Base-by-base conservation (phyloP, 2,888 invertebrate genomes). In the Phengaris arion region DNA sequence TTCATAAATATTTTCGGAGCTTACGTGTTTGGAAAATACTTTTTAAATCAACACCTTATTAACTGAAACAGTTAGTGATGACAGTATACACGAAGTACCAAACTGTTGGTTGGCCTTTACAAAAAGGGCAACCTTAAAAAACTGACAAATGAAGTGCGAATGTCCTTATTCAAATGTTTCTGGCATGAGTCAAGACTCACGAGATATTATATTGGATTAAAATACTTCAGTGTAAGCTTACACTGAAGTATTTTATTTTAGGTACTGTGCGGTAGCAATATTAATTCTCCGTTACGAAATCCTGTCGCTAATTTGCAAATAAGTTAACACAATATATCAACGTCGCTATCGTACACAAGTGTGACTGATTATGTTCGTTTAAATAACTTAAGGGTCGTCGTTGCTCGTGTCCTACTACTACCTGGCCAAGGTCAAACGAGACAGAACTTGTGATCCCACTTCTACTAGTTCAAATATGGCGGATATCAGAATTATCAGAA, bases 361-460 rank as follows among this genome's bases (percentile, higher is more conserved):
- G 77, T 78, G 59, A 74, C 74, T 74, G 76, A 78, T 79, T 79
- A 79, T 76, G 77, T 78, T 77, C 75, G 77, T 79, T 78, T 79
- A 76, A 78, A 77, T 70, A 57, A 64, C 64, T 22, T 15, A 64
- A 22, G 22, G 59, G 22, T 64, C 59, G 22, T 64, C 59, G 57
- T 57, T 57, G 15, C 57, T 57, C 57, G 59, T 64, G 59, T 64
- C n/a, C n/a, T n/a, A n/a, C n/a, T 10, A 9, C 22, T 22, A 8
- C 22, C 15, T 57, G 57, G 15, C 57, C 2, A 57, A 57, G 57
- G 57, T 57, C 59, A 12, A 9, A 5, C 22, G 22, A 59, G 6
- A 10, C 5, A 4, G 35, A 64, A 64, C 22, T 22, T 64, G 59
- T 64, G 12, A 64, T 57, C 15, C 22, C 59, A 64, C 22, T 64